phyloP scores from a whole-genome alignment of 1,140 invertebrate genomes.

The Teleopsis dalmanni region DNA sequence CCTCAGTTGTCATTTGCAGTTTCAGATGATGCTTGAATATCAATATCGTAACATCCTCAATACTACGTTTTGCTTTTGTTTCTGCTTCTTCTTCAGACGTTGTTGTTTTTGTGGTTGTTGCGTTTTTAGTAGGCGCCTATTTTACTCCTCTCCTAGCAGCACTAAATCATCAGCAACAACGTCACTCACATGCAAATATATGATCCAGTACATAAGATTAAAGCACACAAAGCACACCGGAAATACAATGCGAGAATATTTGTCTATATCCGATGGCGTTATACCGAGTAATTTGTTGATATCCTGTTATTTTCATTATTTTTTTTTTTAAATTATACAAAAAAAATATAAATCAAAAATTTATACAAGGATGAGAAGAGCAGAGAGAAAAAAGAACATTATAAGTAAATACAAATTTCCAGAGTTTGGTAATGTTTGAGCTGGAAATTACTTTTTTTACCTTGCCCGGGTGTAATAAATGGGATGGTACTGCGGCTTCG shows the following conservation, averaged over 20 bases:
- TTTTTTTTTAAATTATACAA: background rate
- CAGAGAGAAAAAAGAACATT: slow-evolving; percentile 8
- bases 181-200: slow-evolving; percentile 91
- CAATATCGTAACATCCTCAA: too few relatives aligned
- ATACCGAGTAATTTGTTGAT: slow-evolving; percentile 84
- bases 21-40: too few relatives aligned
- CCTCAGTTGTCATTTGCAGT: background rate
- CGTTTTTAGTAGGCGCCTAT: background rate
- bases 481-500: slow-evolving; percentile 60
- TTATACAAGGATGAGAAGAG: background rate
- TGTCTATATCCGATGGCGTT: slow-evolving; percentile 92
- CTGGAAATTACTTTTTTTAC: slow-evolving; percentile 47
- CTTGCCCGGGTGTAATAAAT: slow-evolving; percentile 71
- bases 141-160: slow-evolving; percentile 63
- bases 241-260: slow-evolving; percentile 91
- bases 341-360: background rate
- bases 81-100: background rate
- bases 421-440: slow-evolving; percentile 1
- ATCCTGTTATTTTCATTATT: slow-evolving; percentile 48
- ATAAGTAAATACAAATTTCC: slow-evolving; percentile 4
- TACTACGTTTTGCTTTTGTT: background rate
- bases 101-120: background rate
- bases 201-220: slow-evolving; percentile 97
- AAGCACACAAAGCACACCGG: slow-evolving; percentile 95
- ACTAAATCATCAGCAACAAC: slow-evolving; percentile 88